Evolutionary conservation across 1,140 invertebrate genomes (phyloP).

Genomic region (Drosophila tsacasi): DNA sequence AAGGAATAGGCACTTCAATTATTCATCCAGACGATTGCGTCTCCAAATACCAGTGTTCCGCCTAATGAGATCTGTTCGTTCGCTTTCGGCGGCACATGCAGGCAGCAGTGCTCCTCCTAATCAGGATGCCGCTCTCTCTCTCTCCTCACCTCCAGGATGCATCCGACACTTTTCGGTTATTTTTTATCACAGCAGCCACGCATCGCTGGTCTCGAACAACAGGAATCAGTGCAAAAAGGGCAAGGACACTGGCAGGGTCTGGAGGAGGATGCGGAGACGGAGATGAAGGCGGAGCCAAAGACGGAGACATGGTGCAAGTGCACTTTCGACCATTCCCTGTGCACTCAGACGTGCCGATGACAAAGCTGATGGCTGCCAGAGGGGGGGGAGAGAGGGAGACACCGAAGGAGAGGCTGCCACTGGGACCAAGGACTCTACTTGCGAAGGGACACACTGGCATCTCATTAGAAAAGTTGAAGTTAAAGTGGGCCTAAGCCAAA

Average conservation of each 20-base stretch:
- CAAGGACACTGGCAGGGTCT: slow-evolving; percentile 1
- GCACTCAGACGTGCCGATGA: slow-evolving; percentile 64
- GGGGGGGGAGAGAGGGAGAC: neutral
- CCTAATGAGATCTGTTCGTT: slow-evolving; percentile 44
- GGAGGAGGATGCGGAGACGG: slow-evolving; percentile 15
- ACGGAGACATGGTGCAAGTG: slow-evolving; percentile 20
- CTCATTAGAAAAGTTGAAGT: slow-evolving; percentile 21
- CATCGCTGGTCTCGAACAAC: slow-evolving; percentile 78
- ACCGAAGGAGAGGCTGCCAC: neutral
- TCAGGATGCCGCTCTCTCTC: neutral
- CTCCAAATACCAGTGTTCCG: slow-evolving; percentile 44
- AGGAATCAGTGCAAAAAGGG: slow-evolving; percentile 64
- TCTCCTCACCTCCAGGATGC: neutral
- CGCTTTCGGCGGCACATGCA: neutral
- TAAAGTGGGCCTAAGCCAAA: neutral
- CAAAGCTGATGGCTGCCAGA: slow-evolving; percentile 22
- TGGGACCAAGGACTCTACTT: slow-evolving; percentile 3
- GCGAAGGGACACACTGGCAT: slow-evolving; percentile 12
- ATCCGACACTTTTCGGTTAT: slow-evolving; percentile 63
- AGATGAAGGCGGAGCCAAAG: neutral
- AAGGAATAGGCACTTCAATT: slow-evolving; percentile 39
- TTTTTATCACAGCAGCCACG: slow-evolving; percentile 77
- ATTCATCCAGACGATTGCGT: slow-evolving; percentile 45
- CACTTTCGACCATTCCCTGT: slow-evolving; percentile 42
- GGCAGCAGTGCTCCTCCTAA: slow-evolving; percentile 18